These are phyloP conservation scores for Hirtodrosophila histrioides DNA, from an alignment of 2,888 invertebrate genomes.

Conservation along the genomic window DNA sequence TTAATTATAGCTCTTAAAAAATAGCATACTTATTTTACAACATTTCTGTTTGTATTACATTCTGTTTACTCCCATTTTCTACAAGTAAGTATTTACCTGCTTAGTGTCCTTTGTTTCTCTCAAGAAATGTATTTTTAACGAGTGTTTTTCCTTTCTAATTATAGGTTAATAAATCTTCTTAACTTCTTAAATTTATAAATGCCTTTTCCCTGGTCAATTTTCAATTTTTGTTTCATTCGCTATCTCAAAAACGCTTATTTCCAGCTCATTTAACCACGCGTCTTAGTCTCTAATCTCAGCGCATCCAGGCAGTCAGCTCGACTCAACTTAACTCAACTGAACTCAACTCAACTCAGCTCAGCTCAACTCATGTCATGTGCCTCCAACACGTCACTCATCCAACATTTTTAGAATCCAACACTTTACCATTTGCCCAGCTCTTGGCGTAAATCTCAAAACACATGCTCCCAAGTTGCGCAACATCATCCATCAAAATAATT, in stretches of 20 bases:
- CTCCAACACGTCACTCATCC: slow-evolving; percentile 38
- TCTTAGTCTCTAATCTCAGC: slow-evolving; percentile 59
- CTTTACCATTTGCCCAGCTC: slow-evolving; percentile 51
- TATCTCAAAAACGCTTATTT: slow-evolving; percentile 29
- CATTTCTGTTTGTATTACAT: too few species aligned
- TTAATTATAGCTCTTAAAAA: too few species aligned
- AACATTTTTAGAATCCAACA: slow-evolving; percentile 20
- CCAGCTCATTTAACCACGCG: slow-evolving; percentile 71
- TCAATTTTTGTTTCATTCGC: slow-evolving; percentile 16
- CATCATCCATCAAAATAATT: slow-evolving; percentile 79
- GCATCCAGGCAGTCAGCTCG: slow-evolving; percentile 63
- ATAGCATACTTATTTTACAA: too few species aligned
- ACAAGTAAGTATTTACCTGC: too few species aligned
- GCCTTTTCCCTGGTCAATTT: slow-evolving; percentile 14
- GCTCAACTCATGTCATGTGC: slow-evolving; percentile 43
- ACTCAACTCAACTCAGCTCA: slow-evolving; percentile 31
- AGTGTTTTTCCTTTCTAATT: neutral
- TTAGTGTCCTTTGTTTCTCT: too few species aligned
- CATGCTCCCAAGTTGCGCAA: slow-evolving; percentile 77
- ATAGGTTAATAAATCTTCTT: neutral
- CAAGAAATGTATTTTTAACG: too few species aligned
- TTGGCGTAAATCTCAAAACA: slow-evolving; percentile 68
- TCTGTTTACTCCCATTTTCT: too few species aligned
- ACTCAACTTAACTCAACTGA: slow-evolving; percentile 25
- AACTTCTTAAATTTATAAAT: neutral